These are phyloP conservation scores for Anagrus nilaparvatae DNA, from an alignment of 1,140 invertebrate genomes.

Conservation along the genomic window DNA sequence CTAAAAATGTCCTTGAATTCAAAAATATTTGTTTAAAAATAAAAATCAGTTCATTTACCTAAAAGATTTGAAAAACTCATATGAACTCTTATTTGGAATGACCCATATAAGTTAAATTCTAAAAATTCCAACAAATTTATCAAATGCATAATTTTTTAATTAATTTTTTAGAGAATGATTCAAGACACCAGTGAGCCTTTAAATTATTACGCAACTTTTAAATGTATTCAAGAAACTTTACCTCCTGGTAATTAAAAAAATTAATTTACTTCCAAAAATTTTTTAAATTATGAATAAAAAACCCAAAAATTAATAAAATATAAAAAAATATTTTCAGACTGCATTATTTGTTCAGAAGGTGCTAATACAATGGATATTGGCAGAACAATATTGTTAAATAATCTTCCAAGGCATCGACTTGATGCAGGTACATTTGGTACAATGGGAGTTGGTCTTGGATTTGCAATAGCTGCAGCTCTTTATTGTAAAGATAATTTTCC, in stretches of 20 bases:
- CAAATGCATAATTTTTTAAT: too few relatives aligned
- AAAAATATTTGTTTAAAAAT: too few relatives aligned
- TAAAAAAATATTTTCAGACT: constrained; percentile 46
- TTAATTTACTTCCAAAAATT: background rate
- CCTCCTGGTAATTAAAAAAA: constrained; percentile 49
- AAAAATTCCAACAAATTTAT: too few relatives aligned
- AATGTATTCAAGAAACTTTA: constrained; percentile 60
- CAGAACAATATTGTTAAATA: constrained; percentile 75
- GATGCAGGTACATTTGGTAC: constrained; percentile 93
- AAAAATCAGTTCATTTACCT: too few relatives aligned
- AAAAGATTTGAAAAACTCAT: too few relatives aligned
- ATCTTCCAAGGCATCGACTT: constrained; percentile 70
- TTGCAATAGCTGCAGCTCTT: constrained; percentile 84
- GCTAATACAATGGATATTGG: constrained; percentile 99
- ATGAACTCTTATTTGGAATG: too few relatives aligned
- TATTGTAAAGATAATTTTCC: constrained; percentile 75
- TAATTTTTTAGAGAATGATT: constrained; percentile 47
- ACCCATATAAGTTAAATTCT: too few relatives aligned
- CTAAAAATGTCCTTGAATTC: too few relatives aligned
- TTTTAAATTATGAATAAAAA: background rate
- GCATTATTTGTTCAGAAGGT: constrained; percentile 92
- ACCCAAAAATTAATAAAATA: background rate
- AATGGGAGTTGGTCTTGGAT: constrained; percentile 93
- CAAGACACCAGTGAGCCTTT: constrained; percentile 61
- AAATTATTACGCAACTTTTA: constrained; percentile 90